A percentile compares a stretch with the other conserved stretches of the same genome.
phyloP scores from a whole-genome alignment of 1,140 invertebrate genomes.

The Euura lappo region DNA sequence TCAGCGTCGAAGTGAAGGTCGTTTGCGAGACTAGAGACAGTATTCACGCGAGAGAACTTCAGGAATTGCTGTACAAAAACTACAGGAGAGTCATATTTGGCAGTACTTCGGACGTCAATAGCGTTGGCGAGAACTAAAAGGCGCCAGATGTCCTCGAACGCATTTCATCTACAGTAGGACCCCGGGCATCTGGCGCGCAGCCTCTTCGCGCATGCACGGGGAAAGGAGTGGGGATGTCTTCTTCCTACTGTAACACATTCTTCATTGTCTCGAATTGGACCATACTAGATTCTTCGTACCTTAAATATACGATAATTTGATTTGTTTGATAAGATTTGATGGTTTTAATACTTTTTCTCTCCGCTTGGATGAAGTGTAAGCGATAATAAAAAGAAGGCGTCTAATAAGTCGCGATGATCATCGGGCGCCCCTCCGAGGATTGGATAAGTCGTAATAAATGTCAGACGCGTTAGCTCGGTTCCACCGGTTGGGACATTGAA shows the following conservation, averaged over 20 bases:
- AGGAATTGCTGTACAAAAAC: constrained; percentile 64
- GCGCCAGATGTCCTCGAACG: no score
- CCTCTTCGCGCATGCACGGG: no score
- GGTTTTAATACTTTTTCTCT: no score
- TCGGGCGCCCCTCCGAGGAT: neutral
- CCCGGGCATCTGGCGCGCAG: no score
- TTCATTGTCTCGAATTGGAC: no score
- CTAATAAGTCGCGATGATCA: constrained; percentile 1
- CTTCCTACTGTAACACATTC: no score
- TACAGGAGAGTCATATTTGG: constrained; percentile 63
- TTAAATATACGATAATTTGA: no score
- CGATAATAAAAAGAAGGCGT: neutral
- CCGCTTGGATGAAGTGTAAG: no score
- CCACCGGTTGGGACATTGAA: constrained; percentile 16
- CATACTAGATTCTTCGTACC: no score
- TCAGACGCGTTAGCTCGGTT: neutral
- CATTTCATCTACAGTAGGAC: no score
- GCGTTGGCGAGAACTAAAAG: neutral
- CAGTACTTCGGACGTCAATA: neutral
- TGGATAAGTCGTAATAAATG: constrained; percentile 5
- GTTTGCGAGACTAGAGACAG: constrained; percentile 85
- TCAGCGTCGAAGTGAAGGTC: constrained; percentile 82
- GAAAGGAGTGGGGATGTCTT: no score
- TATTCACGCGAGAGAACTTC: constrained; percentile 75
- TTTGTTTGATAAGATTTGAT: no score